Evolutionary conservation across 30 jellyfish, hydroid and myxozoan species (phyloP), one percentile per base, ranked within the genome.

Genomic region (Aurelia sp.): DNA sequence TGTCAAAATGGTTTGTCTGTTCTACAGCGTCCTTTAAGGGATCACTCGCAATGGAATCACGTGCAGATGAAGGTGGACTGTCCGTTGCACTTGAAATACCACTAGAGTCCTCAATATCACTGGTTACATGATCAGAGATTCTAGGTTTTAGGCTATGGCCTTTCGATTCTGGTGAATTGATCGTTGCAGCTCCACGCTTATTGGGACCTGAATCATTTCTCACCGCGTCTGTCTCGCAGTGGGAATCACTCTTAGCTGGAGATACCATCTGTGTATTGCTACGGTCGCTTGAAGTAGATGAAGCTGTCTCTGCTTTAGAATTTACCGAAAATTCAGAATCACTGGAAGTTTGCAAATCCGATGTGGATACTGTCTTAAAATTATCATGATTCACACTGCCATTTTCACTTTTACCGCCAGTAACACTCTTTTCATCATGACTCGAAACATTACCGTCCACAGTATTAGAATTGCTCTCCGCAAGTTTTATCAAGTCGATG

Each of bases 71-170:
- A 13, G 33, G 78, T 17, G 87, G 87, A 13, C 77, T 76, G 40
- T 35, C 66, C 13, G 76, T 23, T 6, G 87, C 37, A 76, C 87
- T 76, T 1, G 87, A 76, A 40, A 76, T 31, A 13, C 87, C 87
- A 30, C 87, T 76, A 22, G 87, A 76, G 40, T 76, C 87, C 19
- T 76, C 87, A 19, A 33, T 18, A 27, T 59, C 78, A 20, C 69
- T 59, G 33, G 33, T 18, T 21, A 59, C 33, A 59, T 12, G 13
- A 31, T 76, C 47, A 6, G 52, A 22, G 50, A 51, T 0, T 21
- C 77, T 4, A 6, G 23, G 51, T 11, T 66, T 17, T 22, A 17
- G 55, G 51, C 11, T 16, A 0, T 10, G 23, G 18, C 0, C 77
- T 66, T 66, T 22, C 21, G 44, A 20, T 16, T 35, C 77, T 27